A percentile compares a stretch with the other conserved stretches of the same genome.
Conservation (phyloP, 2,797 vertebrate genomes). For the Schizothorax lantsangensis region DNA sequence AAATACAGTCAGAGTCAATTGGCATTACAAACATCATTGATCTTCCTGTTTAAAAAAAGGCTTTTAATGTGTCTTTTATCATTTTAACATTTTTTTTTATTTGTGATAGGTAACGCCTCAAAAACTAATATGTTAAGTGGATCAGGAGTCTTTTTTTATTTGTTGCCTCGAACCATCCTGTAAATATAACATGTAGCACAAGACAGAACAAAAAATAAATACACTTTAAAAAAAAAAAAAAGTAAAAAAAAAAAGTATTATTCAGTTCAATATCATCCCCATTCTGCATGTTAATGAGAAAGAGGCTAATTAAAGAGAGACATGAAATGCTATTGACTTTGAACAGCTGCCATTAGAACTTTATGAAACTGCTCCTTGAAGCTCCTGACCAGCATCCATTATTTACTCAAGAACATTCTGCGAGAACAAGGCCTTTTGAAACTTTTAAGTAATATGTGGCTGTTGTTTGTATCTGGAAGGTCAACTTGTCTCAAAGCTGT, state of each 20-base stretch:
- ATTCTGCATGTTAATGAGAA: constrained; percentile 67
- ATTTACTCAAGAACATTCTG: neutral
- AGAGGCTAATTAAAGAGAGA: constrained; percentile 69
- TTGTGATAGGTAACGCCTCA: constrained; percentile 18
- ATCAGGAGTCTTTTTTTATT: neutral
- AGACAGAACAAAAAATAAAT: too few relatives aligned
- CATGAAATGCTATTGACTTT: constrained; percentile 69
- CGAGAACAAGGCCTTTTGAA: neutral
- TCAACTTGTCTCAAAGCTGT: constrained; percentile 5
- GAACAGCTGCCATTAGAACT: constrained; percentile 57
- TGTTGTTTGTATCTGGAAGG: neutral
- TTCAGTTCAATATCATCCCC: constrained; percentile 67
- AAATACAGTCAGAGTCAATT: neutral
- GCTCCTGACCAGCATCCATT: neutral
- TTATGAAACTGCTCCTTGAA: constrained; percentile 57
- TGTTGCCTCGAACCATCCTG: neutral
- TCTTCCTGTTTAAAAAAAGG: neutral
- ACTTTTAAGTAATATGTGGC: neutral
- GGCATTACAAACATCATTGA: neutral
- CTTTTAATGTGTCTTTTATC: neutral
- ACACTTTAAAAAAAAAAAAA: too few relatives aligned
- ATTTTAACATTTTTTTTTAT: neutral
- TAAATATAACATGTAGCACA: neutral
- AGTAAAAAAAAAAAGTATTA: constrained; percentile 61
- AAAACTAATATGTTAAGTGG: neutral